Conservation (phyloP, 2,888 invertebrate species). For the Microctonus aethiopoides region DNA sequence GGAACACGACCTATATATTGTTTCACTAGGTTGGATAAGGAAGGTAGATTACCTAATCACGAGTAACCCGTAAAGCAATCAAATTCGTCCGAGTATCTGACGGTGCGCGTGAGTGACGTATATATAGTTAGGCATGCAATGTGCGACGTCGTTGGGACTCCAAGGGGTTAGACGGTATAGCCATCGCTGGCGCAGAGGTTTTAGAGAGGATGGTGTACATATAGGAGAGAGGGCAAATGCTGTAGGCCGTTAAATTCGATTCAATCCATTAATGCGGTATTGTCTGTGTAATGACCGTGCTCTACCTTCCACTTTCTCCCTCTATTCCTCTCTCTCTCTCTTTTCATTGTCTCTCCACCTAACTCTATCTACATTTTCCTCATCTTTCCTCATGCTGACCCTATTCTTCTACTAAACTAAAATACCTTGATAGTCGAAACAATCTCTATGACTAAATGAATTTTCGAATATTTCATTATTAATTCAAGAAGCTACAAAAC, state of each 20-base stretch:
- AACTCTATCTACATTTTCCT: not conserved
- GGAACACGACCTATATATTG: not conserved
- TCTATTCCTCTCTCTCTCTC: slow-evolving; percentile 20
- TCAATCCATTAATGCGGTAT: slow-evolving; percentile 63
- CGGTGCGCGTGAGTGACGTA: slow-evolving; percentile 42
- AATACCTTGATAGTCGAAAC: slow-evolving; percentile 6
- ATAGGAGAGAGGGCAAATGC: slow-evolving; percentile 39
- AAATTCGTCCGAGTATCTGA: slow-evolving; percentile 58
- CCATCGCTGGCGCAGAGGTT: not conserved
- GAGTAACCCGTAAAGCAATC: slow-evolving; percentile 63
- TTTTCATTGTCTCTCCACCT: slow-evolving; percentile 27
- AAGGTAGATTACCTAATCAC: slow-evolving; percentile 63
- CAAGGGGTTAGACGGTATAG: slow-evolving; percentile 18
- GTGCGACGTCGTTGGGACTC: slow-evolving; percentile 36
- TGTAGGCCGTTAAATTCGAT: slow-evolving; percentile 61
- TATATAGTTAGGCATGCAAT: slow-evolving; percentile 30
- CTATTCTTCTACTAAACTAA: slow-evolving; percentile 39
- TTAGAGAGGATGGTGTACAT: slow-evolving; percentile 12
- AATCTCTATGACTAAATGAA: not conserved
- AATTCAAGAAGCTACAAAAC: not conserved
- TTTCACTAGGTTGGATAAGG: slow-evolving; percentile 7
- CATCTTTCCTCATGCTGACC: slow-evolving; percentile 43
- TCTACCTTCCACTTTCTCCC: slow-evolving; percentile 26
- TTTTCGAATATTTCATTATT: not conserved
- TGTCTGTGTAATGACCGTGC: slow-evolving; percentile 59